Conservation (phyloP, 2,797 vertebrate species). For the Lagorchestes hirsutus region DNA sequence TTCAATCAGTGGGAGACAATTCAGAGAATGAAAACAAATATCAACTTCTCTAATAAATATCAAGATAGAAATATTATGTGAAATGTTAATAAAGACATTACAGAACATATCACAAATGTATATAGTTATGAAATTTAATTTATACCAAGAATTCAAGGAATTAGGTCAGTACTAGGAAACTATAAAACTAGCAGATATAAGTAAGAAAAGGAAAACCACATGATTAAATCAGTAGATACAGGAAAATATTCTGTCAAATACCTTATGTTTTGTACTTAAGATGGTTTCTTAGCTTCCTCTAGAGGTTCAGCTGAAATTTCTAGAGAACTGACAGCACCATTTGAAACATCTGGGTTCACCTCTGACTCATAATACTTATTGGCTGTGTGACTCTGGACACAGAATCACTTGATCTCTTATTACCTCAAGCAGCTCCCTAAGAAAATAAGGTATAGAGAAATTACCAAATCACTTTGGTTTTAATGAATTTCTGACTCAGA, state of each 20-base stretch:
- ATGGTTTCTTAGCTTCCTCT: not conserved
- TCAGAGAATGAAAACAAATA: not conserved
- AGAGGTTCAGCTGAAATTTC: not conserved
- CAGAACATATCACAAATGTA: not conserved
- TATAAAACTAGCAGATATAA: not conserved
- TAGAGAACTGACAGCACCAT: not conserved
- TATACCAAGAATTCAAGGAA: not conserved
- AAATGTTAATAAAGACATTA: not conserved
- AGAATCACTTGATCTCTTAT: not conserved
- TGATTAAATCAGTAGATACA: not conserved
- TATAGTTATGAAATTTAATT: not conserved
- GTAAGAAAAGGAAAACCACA: not conserved
- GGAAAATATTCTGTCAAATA: not conserved
- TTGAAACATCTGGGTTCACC: not conserved
- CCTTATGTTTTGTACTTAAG: not conserved
- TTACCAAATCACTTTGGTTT: not conserved
- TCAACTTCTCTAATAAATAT: not conserved
- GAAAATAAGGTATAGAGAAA: not conserved
- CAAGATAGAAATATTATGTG: not conserved
- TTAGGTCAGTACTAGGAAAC: not conserved
- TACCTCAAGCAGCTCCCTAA: not conserved
- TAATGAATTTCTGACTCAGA: not conserved
- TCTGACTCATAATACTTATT: not conserved
- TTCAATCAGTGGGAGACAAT: not conserved
- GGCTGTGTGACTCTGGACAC: not conserved